Evolutionary conservation across 2,888 invertebrate species (phyloP).

Genomic region (Cepaea hortensis): DNA sequence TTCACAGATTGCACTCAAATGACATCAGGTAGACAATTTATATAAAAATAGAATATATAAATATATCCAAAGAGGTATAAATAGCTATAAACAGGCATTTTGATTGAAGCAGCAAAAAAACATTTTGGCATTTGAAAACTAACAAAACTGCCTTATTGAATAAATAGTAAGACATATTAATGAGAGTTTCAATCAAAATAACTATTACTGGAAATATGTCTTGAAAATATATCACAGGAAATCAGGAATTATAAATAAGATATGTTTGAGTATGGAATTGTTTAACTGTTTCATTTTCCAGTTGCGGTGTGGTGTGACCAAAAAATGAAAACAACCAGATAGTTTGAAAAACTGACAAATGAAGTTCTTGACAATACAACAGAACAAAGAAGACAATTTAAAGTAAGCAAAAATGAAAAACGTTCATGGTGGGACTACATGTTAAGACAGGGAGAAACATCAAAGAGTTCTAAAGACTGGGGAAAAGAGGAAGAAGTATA

Average conservation of each 20-base stretch:
- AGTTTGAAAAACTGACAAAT: too few species aligned
- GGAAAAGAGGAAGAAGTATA: too few species aligned
- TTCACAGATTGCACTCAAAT: not conserved
- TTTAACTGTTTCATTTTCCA: too few species aligned
- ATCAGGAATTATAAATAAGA: not conserved
- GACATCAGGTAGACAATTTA: not conserved
- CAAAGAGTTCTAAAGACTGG: too few species aligned
- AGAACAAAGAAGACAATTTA: too few species aligned
- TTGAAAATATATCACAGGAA: slow-evolving; percentile 9
- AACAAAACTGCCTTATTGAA: not conserved
- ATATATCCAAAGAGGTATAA: slow-evolving; percentile 5
- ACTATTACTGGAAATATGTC: not conserved
- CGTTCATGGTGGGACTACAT: too few species aligned
- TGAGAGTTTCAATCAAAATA: not conserved
- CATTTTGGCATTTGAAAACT: not conserved
- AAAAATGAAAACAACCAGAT: too few species aligned
- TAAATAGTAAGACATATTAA: not conserved
- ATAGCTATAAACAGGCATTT: not conserved
- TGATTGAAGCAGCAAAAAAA: slow-evolving; percentile 11
- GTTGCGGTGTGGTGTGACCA: too few species aligned
- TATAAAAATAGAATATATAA: not conserved
- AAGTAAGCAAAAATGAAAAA: too few species aligned
- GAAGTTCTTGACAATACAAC: too few species aligned
- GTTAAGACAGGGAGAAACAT: too few species aligned
- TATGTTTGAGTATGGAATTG: too few species aligned